A percentile compares a stretch with the other conserved stretches of the same genome.
Evolutionary conservation across 2,888 invertebrate genomes (phyloP).

Genomic region (Disparrhopalites patrizii): DNA sequence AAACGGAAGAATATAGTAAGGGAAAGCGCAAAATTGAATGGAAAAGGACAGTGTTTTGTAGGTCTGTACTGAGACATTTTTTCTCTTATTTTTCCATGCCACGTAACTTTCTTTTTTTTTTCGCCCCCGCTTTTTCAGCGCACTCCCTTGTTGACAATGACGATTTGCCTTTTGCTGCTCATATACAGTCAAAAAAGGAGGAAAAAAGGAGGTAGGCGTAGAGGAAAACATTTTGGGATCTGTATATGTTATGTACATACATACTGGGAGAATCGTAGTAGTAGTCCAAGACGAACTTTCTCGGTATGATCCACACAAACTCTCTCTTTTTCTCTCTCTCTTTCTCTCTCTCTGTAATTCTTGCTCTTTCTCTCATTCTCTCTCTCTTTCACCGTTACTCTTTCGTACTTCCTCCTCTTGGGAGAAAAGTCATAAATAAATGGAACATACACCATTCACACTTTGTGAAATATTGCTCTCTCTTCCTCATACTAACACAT

Average conservation of each 20-base stretch:
- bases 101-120: neutral
- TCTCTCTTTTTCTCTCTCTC: neutral
- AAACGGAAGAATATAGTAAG: no score
- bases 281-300: neutral
- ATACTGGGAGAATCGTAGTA: no score
- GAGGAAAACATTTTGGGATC: conserved; percentile 10
- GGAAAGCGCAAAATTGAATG: no score
- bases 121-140: no score
- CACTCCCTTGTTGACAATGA: conserved; percentile 22
- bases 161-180: conserved; percentile 25
- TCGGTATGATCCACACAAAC: neutral
- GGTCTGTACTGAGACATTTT: neutral
- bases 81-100: neutral
- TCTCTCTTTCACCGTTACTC: no score
- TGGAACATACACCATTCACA: neutral
- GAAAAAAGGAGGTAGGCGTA: no score
- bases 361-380: neutral
- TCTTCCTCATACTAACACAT: no score
- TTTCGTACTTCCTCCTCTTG: neutral
- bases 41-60: no score
- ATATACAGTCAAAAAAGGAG: no score
- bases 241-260: neutral
- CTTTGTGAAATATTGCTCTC: neutral
- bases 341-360: neutral
- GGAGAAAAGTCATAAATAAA: neutral